Base-by-base conservation (phyloP, 2,797 vertebrate genomes). In the Chromobotia macracanthus region DNA sequence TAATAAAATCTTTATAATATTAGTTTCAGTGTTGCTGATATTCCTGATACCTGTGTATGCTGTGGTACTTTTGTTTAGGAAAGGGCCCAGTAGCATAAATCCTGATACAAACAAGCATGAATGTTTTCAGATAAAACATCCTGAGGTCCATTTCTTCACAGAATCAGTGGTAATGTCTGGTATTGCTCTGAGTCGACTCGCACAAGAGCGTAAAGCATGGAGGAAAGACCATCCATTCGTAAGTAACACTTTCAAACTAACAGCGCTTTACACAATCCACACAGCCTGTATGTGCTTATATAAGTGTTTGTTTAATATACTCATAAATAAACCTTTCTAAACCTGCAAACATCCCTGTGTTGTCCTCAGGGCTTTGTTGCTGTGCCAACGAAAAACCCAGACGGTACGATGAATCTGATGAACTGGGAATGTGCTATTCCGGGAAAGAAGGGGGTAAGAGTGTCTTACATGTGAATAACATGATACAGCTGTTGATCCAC, bases 191-290 rank as follows among this genome's bases (percentile, higher is more conserved):
- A 99, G 97, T 94, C 95, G 97, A 91, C 97, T 99, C 64, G 96
- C 97, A 84, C 97, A 99, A 94, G 97, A 99, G 93, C 95, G 97
- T 87, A 99, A 99, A 90, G 97, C 97, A 72, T 99, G 97, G 97
- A 95, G 97, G 84, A 99, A 99, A 92, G 97, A 99, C 91, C 97
- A 99, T 93, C 97, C 97, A 12, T 99, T 99, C 93, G 97, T 99
- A 91, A 97, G 97, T 95, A 79, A 12, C 11, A 15, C 55, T 1
- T 38, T n/a, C 2, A 41, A 19, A 65, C n/a, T 15, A 3, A 23
- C 19, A 11, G n/a, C 44, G 35, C 44, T 55, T 16, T 31, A 31
- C 31, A 16, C 6, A 25, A 5, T 64, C 25, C 35, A 38, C 35
- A 75, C 25, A 9, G 31, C 10, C 31, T 35, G 19, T 13, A 65